These are phyloP conservation scores for Palythoa grandis DNA, from an alignment of 92 coral and sea anemone genomes.

Conservation along the genomic window DNA sequence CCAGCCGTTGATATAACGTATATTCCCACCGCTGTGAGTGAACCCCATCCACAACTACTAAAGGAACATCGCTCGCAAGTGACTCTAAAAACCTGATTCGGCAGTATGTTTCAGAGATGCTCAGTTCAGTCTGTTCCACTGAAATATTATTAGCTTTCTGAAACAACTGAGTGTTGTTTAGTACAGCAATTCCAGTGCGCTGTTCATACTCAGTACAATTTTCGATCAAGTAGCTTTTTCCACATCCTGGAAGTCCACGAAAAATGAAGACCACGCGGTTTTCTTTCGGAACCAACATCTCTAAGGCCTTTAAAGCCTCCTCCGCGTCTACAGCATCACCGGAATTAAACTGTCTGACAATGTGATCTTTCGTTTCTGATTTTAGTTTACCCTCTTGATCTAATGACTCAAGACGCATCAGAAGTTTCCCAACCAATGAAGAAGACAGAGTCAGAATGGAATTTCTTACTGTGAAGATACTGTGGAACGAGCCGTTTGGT, in stretches of 20 bases:
- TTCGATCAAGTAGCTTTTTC: conserved; percentile 71
- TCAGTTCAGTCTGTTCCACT: conserved; percentile 66
- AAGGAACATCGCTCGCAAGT: conserved; percentile 47
- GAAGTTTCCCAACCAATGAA: conserved; percentile 56
- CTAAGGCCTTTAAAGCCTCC: conserved; percentile 30
- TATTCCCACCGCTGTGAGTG: conserved; percentile 77
- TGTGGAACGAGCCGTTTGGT: conserved; percentile 61
- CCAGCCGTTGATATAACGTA: conserved; percentile 59
- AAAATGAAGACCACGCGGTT: conserved; percentile 62
- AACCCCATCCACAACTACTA: conserved; percentile 74
- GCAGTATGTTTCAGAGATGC: conserved; percentile 83
- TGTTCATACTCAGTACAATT: conserved; percentile 60
- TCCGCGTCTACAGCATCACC: conserved; percentile 28
- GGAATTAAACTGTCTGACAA: conserved; percentile 31
- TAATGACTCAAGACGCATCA: conserved; percentile 52
- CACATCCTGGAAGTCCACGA: conserved; percentile 88
- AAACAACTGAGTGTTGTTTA: conserved; percentile 75
- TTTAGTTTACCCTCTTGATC: conserved; percentile 27
- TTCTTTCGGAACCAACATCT: conserved; percentile 2
- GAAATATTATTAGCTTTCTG: conserved; percentile 64
- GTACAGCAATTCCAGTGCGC: conserved; percentile 44
- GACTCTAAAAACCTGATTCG: conserved; percentile 73
- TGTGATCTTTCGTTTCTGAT: conserved; percentile 37
- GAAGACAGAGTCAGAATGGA: conserved; percentile 66
- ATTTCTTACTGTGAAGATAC: conserved; percentile 55